A percentile compares a stretch with the other conserved stretches of the same genome.
Conservation (phyloP, 2,113 vertebrate genomes). For the Chaetodon trifascialis region DNA sequence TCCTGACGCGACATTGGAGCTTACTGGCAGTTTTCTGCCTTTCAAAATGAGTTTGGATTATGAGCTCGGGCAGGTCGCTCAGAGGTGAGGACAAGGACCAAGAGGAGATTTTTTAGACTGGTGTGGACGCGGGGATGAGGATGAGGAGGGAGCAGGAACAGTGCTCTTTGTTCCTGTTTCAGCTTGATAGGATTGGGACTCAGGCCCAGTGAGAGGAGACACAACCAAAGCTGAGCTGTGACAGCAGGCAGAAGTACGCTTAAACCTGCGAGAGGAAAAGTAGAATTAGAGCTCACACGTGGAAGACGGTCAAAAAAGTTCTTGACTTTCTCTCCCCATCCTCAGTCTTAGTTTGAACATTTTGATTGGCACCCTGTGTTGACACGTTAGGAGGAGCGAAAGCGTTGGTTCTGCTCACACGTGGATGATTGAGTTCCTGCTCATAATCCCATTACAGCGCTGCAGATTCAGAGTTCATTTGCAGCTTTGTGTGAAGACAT, state of each 20-base stretch:
- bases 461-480: conserved; percentile 69
- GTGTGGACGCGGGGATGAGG: conserved; percentile 14
- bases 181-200: conserved; percentile 63
- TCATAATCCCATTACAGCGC: conserved; percentile 75
- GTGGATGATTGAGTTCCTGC: conserved; percentile 67
- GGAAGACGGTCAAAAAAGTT: conserved; percentile 9
- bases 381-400: conserved; percentile 12
- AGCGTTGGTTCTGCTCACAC: conserved; percentile 33
- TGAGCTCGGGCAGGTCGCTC: conserved; percentile 58
- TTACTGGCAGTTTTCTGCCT: conserved; percentile 47
- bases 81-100: conserved; percentile 52
- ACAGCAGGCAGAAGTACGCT: conserved; percentile 29
- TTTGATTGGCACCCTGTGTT: conserved; percentile 40
- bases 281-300: conserved; percentile 24
- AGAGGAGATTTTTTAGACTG: conserved; percentile 40
- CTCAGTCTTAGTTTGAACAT: conserved; percentile 31
- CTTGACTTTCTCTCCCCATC: background rate
- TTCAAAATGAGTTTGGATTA: conserved; percentile 68
- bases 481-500: conserved; percentile 55
- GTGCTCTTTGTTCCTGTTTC: conserved; percentile 65
- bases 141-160: conserved; percentile 9
- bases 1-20: conserved; percentile 41
- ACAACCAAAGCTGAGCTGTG: conserved; percentile 40
- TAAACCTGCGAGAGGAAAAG: conserved; percentile 27
- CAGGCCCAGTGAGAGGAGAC: conserved; percentile 43